Evolutionary conservation across 2,888 invertebrate genomes (phyloP).

Genomic region (Acrobasis suavella): DNA sequence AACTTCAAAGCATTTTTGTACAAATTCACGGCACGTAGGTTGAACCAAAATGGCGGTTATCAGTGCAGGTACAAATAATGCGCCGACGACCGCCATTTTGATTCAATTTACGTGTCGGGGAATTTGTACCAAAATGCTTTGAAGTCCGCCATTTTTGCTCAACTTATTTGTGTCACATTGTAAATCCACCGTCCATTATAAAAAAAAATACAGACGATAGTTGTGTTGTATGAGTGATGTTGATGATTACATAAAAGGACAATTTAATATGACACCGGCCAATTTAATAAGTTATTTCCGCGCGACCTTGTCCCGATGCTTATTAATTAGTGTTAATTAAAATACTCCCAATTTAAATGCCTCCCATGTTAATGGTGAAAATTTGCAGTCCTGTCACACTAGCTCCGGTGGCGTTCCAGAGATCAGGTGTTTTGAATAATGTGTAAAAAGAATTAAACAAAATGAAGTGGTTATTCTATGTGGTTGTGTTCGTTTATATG

Average conservation of each 20-base stretch:
- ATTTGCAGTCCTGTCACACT: background rate
- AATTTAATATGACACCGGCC: background rate
- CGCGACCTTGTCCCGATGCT: slow-evolving; percentile 1
- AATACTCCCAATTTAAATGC: slow-evolving; percentile 13
- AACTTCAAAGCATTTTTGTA: too few species aligned
- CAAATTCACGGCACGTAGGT: too few species aligned
- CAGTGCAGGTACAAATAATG: too few species aligned
- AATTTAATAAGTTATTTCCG: slow-evolving; percentile 8
- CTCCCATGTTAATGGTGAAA: slow-evolving; percentile 4
- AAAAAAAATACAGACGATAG: too few species aligned
- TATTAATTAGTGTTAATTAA: slow-evolving; percentile 4
- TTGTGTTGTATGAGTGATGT: background rate
- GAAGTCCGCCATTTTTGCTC: too few species aligned
- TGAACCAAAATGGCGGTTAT: too few species aligned
- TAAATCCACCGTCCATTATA: too few species aligned
- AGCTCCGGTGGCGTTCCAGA: background rate
- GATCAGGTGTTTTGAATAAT: slow-evolving; percentile 9
- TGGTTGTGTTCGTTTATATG: slow-evolving; percentile 60
- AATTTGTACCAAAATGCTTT: too few species aligned
- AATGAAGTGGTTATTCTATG: slow-evolving; percentile 67
- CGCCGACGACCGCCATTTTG: too few species aligned
- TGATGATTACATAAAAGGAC: background rate
- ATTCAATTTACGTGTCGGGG: too few species aligned
- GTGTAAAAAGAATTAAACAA: slow-evolving; percentile 28
- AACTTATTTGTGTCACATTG: too few species aligned